Evolutionary conservation across 2,888 invertebrate species (phyloP).

Genomic region (Coenonympha arcania): DNA sequence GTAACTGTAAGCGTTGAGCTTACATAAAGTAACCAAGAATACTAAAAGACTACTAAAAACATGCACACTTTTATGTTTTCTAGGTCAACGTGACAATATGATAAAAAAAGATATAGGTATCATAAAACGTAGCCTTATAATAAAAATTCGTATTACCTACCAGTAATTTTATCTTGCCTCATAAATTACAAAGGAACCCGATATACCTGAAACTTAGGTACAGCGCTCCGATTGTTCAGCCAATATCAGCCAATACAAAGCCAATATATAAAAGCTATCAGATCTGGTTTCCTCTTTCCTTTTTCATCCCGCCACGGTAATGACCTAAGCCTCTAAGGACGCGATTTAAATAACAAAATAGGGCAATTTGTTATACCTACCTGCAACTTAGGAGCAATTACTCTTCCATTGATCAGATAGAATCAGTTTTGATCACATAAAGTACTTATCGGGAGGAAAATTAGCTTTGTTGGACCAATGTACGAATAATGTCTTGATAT

Average conservation of each 20-base stretch:
- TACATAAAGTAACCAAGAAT: too few species aligned
- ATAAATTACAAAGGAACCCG: background rate
- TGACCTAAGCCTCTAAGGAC: conserved; percentile 14
- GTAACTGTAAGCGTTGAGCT: too few species aligned
- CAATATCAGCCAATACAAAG: background rate
- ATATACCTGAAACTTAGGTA: background rate
- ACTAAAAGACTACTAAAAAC: too few species aligned
- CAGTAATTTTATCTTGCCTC: background rate
- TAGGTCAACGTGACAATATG: too few species aligned
- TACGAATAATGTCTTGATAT: background rate
- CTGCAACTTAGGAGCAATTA: conserved; percentile 27
- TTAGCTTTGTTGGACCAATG: background rate
- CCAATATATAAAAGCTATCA: too few species aligned
- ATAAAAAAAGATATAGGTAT: background rate
- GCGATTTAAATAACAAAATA: conserved; percentile 31
- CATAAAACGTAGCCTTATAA: background rate
- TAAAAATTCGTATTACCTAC: too few species aligned
- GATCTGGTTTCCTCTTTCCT: background rate
- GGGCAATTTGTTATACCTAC: conserved; percentile 26
- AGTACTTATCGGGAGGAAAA: background rate
- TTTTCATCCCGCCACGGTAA: conserved; percentile 1
- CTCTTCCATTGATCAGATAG: conserved; percentile 6
- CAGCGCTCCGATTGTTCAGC: conserved; percentile 1
- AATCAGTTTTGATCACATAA: conserved; percentile 6
- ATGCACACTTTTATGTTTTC: too few species aligned